Evolutionary conservation across 1,140 invertebrate species (phyloP), one percentile per base, ranked within the genome.

Genomic region (Drosophila rhopaloa): DNA sequence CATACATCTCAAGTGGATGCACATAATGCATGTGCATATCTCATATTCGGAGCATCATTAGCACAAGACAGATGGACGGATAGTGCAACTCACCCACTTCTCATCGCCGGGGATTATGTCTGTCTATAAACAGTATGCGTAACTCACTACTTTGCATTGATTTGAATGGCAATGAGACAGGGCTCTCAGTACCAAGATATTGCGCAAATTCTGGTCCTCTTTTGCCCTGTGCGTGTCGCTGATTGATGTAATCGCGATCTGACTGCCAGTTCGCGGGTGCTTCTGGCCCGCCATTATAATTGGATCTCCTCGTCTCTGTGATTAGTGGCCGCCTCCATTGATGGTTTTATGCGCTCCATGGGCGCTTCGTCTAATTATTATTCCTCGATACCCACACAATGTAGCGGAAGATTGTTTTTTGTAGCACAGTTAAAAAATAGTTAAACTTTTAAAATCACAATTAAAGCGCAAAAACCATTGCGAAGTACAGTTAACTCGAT

Each of bases 41-140:
- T 53, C 46, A 44, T 46, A 40, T 24, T 41, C 27, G n/a, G 4
- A 40, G 73, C 55, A 24, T 75, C 60, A 75, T 75, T 65, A 71
- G 43, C 68, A 50, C 29, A 37, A 68, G 68, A 72, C 68, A 71
- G 67, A 56, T 19, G 44, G 40, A 51, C 19, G 54, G 41, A 59
- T 44, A 59, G 46, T 70, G 37, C 61, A 68, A 59, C 47, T 77
- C 73, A 85, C 81, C 81, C 81, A 84, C 81, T 84, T 85, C 81
- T 80, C 81, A 81, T 46, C 51, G 43, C 44, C 40, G 66, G 47
- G 13, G 44, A 35, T 24, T 53, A 29, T 19, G 62, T 48, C 9
- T 32, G 44, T 35, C 32, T 44, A 29, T 43, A 53, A 60, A 54
- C 24, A 51, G 44, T 50, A 74, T 79, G 81, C 81, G 81, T 83